phyloP scores from a whole-genome alignment of 2,797 vertebrate species.

The Sibirionetta formosa region DNA sequence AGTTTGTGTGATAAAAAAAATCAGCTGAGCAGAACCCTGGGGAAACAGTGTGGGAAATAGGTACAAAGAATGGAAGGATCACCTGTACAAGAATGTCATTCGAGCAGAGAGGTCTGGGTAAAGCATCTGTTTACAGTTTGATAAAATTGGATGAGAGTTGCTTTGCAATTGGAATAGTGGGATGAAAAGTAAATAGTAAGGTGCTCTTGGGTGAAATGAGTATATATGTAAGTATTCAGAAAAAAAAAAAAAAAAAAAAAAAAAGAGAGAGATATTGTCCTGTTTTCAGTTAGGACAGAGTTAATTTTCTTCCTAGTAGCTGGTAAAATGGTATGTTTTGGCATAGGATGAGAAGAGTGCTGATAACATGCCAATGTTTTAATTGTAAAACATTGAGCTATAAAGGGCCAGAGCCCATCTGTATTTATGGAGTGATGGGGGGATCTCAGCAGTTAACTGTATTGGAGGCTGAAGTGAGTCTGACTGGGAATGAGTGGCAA shows the following conservation, averaged over 20 bases:
- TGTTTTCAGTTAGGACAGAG: too few relatives aligned
- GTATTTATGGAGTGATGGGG: too few relatives aligned
- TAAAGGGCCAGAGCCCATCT: too few relatives aligned
- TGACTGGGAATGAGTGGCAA: too few relatives aligned
- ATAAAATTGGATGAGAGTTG: neutral
- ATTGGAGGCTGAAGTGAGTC: too few relatives aligned
- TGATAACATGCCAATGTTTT: too few relatives aligned
- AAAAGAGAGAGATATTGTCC: too few relatives aligned
- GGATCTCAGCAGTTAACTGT: too few relatives aligned
- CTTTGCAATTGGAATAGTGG: neutral
- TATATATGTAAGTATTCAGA: neutral
- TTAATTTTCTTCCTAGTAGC: too few relatives aligned
- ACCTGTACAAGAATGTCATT: neutral
- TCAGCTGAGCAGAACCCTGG: slow-evolving; percentile 14
- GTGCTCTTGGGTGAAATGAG: neutral
- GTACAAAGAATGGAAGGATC: neutral
- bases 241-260: neutral
- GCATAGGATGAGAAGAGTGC: too few relatives aligned
- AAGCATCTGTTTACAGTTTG: neutral
- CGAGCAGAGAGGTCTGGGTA: neutral
- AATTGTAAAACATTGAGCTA: too few relatives aligned
- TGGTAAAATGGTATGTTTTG: too few relatives aligned
- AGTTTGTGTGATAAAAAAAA: slow-evolving; percentile 8
- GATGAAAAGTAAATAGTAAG: neutral
- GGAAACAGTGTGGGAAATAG: slow-evolving; percentile 42